Percentiles rank a stretch among this genome's conserved stretches.
Conservation (phyloP, 64 coral and sea anemone genomes). For the Hydrozoanthus tunicans region DNA sequence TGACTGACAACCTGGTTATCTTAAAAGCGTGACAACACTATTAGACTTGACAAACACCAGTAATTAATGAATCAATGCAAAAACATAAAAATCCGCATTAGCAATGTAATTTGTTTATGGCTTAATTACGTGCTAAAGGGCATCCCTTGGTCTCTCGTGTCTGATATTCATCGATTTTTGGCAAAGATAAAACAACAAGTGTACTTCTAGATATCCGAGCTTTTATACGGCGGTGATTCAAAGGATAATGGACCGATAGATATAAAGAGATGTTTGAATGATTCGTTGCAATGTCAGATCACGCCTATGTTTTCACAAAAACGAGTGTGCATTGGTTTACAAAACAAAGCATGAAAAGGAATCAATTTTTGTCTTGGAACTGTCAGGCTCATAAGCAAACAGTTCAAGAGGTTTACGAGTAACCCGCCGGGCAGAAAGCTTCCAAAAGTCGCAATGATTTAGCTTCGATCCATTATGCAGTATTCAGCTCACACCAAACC, state of each 20-base stretch:
- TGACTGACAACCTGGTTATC: conserved; percentile 47
- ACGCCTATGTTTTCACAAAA: too few relatives aligned
- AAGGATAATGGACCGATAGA: neutral
- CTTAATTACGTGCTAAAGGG: conserved; percentile 13
- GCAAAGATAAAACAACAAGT: neutral
- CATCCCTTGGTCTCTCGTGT: neutral
- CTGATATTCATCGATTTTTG: neutral
- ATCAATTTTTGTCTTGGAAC: too few relatives aligned
- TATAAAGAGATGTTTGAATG: neutral
- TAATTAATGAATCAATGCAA: conserved; percentile 46
- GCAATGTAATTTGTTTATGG: conserved; percentile 27
- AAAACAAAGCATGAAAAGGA: too few relatives aligned
- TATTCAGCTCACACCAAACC: neutral
- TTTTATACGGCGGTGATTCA: neutral
- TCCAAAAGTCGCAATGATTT: neutral
- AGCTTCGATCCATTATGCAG: neutral
- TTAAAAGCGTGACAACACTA: conserved; percentile 41
- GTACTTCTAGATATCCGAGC: neutral
- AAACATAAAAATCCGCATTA: conserved; percentile 30
- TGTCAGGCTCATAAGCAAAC: too few relatives aligned
- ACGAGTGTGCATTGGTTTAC: too few relatives aligned
- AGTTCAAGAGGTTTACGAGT: too few relatives aligned
- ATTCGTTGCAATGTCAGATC: neutral
- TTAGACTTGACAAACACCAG: conserved; percentile 49
- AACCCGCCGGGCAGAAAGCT: neutral